Evolutionary conservation across 2,797 vertebrate genomes (phyloP).

Genomic region (Ambastaia sidthimunki): DNA sequence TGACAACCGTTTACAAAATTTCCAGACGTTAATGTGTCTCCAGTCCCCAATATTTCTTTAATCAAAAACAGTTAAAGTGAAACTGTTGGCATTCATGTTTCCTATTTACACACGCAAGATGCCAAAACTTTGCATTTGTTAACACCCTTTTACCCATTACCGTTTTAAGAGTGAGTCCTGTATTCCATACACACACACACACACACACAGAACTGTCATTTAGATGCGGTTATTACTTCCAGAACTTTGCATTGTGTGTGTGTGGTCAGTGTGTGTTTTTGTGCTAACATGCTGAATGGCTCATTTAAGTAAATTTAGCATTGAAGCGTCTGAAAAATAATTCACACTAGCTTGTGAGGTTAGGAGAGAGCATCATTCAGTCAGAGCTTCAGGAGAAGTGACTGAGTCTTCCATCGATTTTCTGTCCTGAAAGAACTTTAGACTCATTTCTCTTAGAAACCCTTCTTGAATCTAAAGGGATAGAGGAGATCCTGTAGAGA

Average conservation of each 20-base stretch:
- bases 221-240: background rate
- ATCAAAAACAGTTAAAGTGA: background rate
- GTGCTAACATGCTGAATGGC: background rate
- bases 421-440: background rate
- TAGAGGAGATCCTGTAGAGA: background rate
- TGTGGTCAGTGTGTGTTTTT: background rate
- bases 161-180: background rate
- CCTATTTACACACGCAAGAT: background rate
- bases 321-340: background rate
- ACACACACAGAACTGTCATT: background rate
- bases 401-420: background rate
- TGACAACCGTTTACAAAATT: too few species aligned
- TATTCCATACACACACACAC: background rate
- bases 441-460: background rate
- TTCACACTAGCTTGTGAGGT: background rate
- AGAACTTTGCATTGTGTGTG: background rate
- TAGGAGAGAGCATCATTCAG: background rate
- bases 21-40: background rate
- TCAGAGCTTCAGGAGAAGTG: background rate
- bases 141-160: background rate
- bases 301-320: constrained; percentile 27
- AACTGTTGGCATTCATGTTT: background rate
- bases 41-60: background rate
- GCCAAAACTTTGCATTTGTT: background rate
- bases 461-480: background rate